Conservation (phyloP, 2,888 invertebrate species). For the Candidula unifasciata region DNA sequence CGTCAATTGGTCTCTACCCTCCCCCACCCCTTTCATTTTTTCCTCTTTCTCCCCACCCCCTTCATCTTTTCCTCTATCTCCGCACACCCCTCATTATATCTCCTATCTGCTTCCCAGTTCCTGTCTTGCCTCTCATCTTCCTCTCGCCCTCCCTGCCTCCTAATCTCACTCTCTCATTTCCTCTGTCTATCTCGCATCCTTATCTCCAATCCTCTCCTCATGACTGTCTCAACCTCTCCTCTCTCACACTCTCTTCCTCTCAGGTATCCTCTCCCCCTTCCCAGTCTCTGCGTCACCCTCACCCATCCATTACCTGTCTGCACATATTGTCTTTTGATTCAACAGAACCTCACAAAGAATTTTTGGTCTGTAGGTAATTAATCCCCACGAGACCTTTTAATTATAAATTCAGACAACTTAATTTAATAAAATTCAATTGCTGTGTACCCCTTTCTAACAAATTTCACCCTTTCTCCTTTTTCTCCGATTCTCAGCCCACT, state of each 20-base stretch:
- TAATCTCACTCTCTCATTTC: background rate
- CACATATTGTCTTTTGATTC: too few relatives aligned
- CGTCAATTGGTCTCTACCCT: too few relatives aligned
- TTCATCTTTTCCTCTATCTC: background rate
- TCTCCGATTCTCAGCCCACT: too few relatives aligned
- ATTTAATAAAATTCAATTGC: too few relatives aligned
- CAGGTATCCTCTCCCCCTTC: background rate
- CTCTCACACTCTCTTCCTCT: background rate
- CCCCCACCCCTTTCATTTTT: background rate
- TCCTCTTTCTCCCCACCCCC: background rate
- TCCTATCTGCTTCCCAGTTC: background rate
- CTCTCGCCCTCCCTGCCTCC: background rate
- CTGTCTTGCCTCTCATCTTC: background rate
- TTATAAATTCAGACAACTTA: too few relatives aligned
- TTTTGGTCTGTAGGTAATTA: too few relatives aligned
- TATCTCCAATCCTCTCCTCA: background rate
- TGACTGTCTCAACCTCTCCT: too few relatives aligned
- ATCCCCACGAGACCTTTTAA: too few relatives aligned
- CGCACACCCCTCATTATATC: background rate
- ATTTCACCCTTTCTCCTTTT: too few relatives aligned
- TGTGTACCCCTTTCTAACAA: too few relatives aligned
- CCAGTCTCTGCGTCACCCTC: background rate
- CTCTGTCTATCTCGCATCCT: background rate
- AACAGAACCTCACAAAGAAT: too few relatives aligned
- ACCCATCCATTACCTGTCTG: too few relatives aligned